Percentiles rank a stretch among this genome's conserved stretches.
phyloP scores from a whole-genome alignment of 2,113 vertebrate species.

The Chascanopsetta lugubris region DNA sequence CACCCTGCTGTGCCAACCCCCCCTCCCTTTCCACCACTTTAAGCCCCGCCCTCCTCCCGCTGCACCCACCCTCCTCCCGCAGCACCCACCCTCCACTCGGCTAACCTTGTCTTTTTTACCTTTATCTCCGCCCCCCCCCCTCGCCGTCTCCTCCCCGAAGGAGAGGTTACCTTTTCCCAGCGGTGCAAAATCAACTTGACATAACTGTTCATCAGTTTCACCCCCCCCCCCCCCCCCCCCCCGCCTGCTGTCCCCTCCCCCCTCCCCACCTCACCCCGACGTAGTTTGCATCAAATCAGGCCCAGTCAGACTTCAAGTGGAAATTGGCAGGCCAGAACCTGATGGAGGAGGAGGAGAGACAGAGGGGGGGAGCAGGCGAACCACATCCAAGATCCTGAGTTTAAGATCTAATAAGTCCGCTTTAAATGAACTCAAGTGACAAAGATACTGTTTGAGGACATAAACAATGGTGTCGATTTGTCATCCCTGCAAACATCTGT shows the following conservation, averaged over 20 bases:
- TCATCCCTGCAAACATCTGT: too few relatives aligned
- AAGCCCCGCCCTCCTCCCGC: constrained; percentile 45
- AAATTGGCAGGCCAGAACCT: constrained; percentile 98
- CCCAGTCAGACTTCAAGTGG: constrained; percentile 98
- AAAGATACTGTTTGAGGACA: too few relatives aligned
- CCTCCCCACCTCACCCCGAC: constrained; percentile 86
- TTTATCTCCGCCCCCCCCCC: constrained; percentile 54
- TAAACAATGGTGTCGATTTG: too few relatives aligned
- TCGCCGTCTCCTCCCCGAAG: constrained; percentile 62
- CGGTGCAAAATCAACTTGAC: constrained; percentile 98
- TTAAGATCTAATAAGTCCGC: constrained; percentile 37
- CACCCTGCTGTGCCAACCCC: constrained; percentile 80
- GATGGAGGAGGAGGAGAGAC: constrained; percentile 80
- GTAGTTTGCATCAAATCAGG: constrained; percentile 98
- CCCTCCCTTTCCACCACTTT: constrained; percentile 25
- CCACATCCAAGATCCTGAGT: constrained; percentile 34
- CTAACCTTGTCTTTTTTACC: constrained; percentile 84
- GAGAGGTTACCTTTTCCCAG: constrained; percentile 99
- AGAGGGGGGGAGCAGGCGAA: constrained; percentile 11
- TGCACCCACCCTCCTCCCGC: constrained; percentile 47
- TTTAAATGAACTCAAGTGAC: too few relatives aligned
- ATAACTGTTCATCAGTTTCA: constrained; percentile 98
- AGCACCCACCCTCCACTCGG: constrained; percentile 18
- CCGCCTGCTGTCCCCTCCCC: background rate
- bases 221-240: constrained; percentile 31